Conservation (phyloP, 2,888 invertebrate genomes). For the Orthonychiurus folsomi region DNA sequence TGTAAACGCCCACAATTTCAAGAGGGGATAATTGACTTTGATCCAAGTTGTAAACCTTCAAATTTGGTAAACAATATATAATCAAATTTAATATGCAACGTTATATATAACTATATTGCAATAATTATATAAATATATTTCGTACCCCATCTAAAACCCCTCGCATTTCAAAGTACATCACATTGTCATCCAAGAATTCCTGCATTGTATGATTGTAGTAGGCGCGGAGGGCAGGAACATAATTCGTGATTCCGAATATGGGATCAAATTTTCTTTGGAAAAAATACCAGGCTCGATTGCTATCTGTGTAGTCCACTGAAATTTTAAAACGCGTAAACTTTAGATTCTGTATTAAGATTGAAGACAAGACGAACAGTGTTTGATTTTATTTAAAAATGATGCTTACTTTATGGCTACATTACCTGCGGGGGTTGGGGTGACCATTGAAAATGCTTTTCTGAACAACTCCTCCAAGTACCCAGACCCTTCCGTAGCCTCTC, state of each 20-base stretch:
- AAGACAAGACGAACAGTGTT: not conserved
- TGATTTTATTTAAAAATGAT: not conserved
- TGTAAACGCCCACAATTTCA: slow-evolving; percentile 54
- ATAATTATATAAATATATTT: slow-evolving; percentile 6
- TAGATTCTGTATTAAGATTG: not conserved
- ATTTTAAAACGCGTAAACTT: not conserved
- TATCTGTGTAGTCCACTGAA: slow-evolving; percentile 41
- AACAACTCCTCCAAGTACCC: too few species aligned
- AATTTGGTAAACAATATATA: slow-evolving; percentile 32
- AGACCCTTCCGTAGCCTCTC: too few species aligned
- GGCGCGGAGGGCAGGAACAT: slow-evolving; percentile 57
- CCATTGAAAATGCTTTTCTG: too few species aligned
- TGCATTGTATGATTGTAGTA: slow-evolving; percentile 57
- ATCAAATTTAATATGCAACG: not conserved
- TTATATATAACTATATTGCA: not conserved
- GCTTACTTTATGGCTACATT: too few species aligned
- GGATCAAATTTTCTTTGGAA: slow-evolving; percentile 53
- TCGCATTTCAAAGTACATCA: slow-evolving; percentile 62
- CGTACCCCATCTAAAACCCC: slow-evolving; percentile 47
- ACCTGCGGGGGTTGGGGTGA: slow-evolving; percentile 36
- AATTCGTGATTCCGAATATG: slow-evolving; percentile 51
- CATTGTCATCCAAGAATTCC: slow-evolving; percentile 57
- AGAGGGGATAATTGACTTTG: slow-evolving; percentile 51
- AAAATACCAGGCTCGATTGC: slow-evolving; percentile 50
- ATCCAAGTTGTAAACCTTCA: slow-evolving; percentile 54